These are phyloP conservation scores for Percina caprodes DNA, from an alignment of 2,113 vertebrate species.

Conservation along the genomic window DNA sequence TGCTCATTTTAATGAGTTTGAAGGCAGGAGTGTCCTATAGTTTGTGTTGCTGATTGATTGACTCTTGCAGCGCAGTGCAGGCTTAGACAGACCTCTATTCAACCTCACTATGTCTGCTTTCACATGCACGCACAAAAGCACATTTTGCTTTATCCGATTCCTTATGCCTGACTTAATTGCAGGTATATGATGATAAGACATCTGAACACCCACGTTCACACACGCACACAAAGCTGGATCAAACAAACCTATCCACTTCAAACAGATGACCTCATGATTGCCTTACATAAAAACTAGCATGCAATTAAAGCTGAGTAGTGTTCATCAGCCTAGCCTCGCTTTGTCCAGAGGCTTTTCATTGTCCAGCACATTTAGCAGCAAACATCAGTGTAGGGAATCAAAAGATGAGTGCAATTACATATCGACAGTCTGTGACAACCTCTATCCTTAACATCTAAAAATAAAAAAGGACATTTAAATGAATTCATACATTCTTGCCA, in stretches of 20 bases:
- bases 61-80: conserved; percentile 63
- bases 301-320: conserved; percentile 82
- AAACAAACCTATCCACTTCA: conserved; percentile 82
- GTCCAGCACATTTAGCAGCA: conserved; percentile 73
- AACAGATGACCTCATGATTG: conserved; percentile 82
- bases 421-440: conserved; percentile 36
- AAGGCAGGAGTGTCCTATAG: conserved; percentile 73
- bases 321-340: conserved; percentile 74
- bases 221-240: conserved; percentile 70
- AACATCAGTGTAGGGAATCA: conserved; percentile 69
- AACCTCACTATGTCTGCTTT: conserved; percentile 48
- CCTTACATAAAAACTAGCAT: conserved; percentile 82
- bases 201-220: conserved; percentile 59
- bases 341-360: conserved; percentile 81
- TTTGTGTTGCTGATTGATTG: conserved; percentile 80
- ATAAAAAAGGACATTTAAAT: conserved; percentile 33
- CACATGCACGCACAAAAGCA: conserved; percentile 46
- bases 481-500: not conserved
- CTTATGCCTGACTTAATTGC: conserved; percentile 74
- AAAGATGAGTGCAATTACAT: conserved; percentile 75
- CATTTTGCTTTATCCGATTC: conserved; percentile 69
- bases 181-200: conserved; percentile 68
- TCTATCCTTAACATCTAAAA: conserved; percentile 42
- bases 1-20: conserved; percentile 83
- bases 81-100: conserved; percentile 68